Conservation (phyloP, 2,888 invertebrate genomes). For the Dolichomitus sp. region DNA sequence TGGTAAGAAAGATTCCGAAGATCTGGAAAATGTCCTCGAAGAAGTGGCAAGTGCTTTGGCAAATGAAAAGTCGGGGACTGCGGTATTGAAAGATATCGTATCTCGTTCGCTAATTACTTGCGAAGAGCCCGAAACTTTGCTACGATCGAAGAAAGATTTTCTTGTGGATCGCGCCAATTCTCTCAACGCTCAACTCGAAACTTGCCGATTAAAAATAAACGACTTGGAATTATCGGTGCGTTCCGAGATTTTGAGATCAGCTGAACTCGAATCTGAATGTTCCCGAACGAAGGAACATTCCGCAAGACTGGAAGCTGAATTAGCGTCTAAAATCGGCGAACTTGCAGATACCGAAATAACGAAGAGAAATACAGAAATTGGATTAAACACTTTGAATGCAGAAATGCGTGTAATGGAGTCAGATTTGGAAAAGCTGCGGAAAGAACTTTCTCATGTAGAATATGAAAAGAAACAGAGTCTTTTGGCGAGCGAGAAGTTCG, state of each 20-base stretch:
- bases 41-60: conserved; percentile 34
- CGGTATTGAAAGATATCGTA: conserved; percentile 30
- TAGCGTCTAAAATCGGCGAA: not conserved
- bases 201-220: conserved; percentile 6
- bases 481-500: conserved; percentile 29
- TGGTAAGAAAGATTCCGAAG: not conserved
- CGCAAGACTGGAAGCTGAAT: not conserved
- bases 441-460: conserved; percentile 16
- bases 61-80: conserved; percentile 21
- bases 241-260: not conserved
- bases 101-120: conserved; percentile 13
- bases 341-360: not conserved
- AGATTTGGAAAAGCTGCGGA: conserved; percentile 1
- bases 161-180: conserved; percentile 17
- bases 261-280: conserved; percentile 21
- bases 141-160: conserved; percentile 26
- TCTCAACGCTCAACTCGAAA: conserved; percentile 27
- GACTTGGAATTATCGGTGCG: conserved; percentile 35
- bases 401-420: conserved; percentile 21
- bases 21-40: conserved; percentile 8
- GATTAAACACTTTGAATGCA: not conserved
- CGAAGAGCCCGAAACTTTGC: conserved; percentile 42
- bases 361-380: conserved; percentile 2
- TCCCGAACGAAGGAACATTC: not conserved
- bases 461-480: conserved; percentile 7